phyloP scores from a whole-genome alignment of 1,140 invertebrate species.

The Dryas iulia region DNA sequence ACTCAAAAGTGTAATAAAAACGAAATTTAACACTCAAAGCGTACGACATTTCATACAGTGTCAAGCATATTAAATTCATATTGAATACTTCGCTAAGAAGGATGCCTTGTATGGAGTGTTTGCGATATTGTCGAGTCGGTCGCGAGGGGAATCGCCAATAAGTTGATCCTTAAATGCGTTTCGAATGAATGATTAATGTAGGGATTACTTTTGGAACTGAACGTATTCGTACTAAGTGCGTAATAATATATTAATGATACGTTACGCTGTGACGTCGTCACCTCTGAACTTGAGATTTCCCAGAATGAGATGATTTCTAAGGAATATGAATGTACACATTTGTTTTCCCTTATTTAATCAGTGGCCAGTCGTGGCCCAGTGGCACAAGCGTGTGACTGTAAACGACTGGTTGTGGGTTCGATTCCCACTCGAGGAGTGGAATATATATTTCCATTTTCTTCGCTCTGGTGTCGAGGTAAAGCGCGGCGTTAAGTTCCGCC shows the following conservation, averaged over 20 bases:
- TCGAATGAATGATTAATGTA: constrained; percentile 34
- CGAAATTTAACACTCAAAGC: not conserved
- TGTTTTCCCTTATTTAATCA: not conserved
- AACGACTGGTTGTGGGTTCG: too few species aligned
- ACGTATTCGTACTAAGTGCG: constrained; percentile 16
- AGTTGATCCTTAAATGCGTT: constrained; percentile 33
- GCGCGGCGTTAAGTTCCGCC: too few species aligned
- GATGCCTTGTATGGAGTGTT: constrained; percentile 27
- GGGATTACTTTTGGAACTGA: constrained; percentile 23
- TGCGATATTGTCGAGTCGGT: constrained; percentile 26
- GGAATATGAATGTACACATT: not conserved
- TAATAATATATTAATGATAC: not conserved
- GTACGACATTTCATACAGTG: not conserved
- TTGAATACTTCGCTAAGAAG: constrained; percentile 22
- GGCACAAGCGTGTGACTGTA: too few species aligned
- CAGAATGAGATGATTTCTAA: not conserved
- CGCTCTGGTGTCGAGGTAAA: too few species aligned
- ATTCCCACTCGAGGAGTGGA: too few species aligned
- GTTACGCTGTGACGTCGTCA: not conserved
- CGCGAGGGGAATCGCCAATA: constrained; percentile 33
- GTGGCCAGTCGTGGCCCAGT: too few species aligned
- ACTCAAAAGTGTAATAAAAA: not conserved
- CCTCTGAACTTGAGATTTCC: not conserved
- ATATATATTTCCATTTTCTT: too few species aligned
- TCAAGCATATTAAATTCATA: constrained; percentile 28